These are phyloP conservation scores for Bambusicola thoracicus DNA, from an alignment of 2,113 vertebrate species.

Conservation along the genomic window DNA sequence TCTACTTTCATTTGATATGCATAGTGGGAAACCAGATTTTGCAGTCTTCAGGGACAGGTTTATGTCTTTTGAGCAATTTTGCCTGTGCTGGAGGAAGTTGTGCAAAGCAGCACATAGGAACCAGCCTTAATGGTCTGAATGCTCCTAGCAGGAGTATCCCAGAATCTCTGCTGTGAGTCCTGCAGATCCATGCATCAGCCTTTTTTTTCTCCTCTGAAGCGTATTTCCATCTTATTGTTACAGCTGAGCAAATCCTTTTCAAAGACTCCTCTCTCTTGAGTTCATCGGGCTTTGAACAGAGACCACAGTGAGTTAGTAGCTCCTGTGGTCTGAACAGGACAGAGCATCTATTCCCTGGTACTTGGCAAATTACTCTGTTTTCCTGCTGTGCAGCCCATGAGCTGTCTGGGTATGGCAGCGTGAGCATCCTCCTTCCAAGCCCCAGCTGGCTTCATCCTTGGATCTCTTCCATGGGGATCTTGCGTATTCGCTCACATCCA, in stretches of 20 bases:
- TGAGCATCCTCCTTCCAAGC: background rate
- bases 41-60: background rate
- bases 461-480: background rate
- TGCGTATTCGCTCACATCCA: background rate
- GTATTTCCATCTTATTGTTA: slow-evolving; percentile 14
- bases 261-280: background rate
- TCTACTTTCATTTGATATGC: background rate
- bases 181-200: background rate
- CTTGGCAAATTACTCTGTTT: background rate
- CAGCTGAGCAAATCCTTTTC: background rate
- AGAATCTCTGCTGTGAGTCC: background rate
- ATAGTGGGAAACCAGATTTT: background rate
- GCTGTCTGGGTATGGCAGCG: fast-evolving
- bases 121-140: background rate
- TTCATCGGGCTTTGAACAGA: slow-evolving; percentile 36
- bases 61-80: background rate
- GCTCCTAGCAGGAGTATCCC: background rate
- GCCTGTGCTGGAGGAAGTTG: background rate
- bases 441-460: background rate
- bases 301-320: slow-evolving; percentile 33
- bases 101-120: background rate
- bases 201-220: background rate
- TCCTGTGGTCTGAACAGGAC: background rate
- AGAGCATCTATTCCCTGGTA: background rate
- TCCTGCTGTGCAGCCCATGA: fast-evolving